phyloP scores from a whole-genome alignment of 2,113 vertebrate genomes.

The Galbula dea region DNA sequence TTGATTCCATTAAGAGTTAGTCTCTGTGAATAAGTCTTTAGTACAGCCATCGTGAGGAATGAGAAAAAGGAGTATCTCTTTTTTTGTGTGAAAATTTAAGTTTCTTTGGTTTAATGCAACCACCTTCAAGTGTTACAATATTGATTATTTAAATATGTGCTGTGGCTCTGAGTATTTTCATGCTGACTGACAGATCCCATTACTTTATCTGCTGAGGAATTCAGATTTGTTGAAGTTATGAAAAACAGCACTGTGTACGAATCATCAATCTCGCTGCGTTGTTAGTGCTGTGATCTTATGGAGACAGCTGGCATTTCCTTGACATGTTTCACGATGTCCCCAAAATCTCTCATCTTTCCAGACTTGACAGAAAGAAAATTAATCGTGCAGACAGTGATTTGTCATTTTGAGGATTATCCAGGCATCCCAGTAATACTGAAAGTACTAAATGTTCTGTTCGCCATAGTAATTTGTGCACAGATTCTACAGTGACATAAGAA shows the following conservation, averaged over 20 bases:
- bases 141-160: constrained; percentile 66
- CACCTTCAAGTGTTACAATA: constrained; percentile 23
- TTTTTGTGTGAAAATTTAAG: neutral
- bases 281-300: constrained; percentile 56
- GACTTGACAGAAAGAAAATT: constrained; percentile 74
- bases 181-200: constrained; percentile 74
- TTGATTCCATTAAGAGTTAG: neutral
- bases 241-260: constrained; percentile 45
- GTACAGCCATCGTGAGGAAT: neutral
- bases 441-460: neutral
- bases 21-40: neutral
- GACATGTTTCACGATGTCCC: constrained; percentile 53
- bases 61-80: neutral
- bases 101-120: constrained; percentile 27
- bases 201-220: constrained; percentile 72
- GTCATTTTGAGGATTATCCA: constrained; percentile 59
- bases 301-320: constrained; percentile 73
- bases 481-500: neutral
- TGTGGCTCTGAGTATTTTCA: constrained; percentile 23
- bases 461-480: neutral
- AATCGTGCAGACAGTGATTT: constrained; percentile 56
- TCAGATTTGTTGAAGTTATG: constrained; percentile 67
- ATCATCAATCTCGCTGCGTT: constrained; percentile 70
- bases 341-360: constrained; percentile 74
- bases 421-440: constrained; percentile 20